Percentiles rank a stretch among this genome's conserved stretches.
phyloP scores from a whole-genome alignment of 1,140 invertebrate species.

The Coenobita brevimanus region DNA sequence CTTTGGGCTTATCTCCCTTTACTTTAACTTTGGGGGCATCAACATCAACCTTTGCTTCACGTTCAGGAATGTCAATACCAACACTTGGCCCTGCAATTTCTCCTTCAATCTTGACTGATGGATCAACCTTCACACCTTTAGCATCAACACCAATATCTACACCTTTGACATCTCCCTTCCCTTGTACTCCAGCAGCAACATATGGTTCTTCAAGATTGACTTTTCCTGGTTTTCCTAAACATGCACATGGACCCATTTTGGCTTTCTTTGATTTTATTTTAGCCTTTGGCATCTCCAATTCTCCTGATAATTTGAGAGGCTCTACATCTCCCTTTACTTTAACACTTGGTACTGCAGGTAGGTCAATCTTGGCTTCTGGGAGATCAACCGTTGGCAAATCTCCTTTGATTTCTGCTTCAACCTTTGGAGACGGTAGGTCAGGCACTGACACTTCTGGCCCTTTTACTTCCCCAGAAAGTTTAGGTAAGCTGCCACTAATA shows the following conservation, averaged over 20 bases:
- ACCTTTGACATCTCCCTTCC: constrained; percentile 1
- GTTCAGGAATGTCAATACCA: constrained; percentile 13
- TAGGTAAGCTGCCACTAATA: not conserved
- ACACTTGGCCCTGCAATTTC: not conserved
- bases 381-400: not conserved
- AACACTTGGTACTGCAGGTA: not conserved
- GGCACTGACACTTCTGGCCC: constrained; percentile 16
- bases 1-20: constrained; percentile 44
- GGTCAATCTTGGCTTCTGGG: constrained; percentile 11
- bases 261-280: constrained; percentile 15
- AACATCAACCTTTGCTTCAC: constrained; percentile 32
- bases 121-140: not conserved
- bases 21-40: constrained; percentile 29
- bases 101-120: constrained; percentile 30
- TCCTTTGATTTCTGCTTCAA: constrained; percentile 32
- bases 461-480: constrained; percentile 12
- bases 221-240: constrained; percentile 19
- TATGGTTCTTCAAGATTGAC: constrained; percentile 17
- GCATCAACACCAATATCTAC: not conserved
- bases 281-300: constrained; percentile 13
- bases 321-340: constrained; percentile 33
- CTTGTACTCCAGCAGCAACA: not conserved
- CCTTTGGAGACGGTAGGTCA: constrained; percentile 6
- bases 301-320: constrained; percentile 15
- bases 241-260: constrained; percentile 19